Base-by-base conservation (phyloP, 2,888 invertebrate species). In the Drosophila anomalata region DNA sequence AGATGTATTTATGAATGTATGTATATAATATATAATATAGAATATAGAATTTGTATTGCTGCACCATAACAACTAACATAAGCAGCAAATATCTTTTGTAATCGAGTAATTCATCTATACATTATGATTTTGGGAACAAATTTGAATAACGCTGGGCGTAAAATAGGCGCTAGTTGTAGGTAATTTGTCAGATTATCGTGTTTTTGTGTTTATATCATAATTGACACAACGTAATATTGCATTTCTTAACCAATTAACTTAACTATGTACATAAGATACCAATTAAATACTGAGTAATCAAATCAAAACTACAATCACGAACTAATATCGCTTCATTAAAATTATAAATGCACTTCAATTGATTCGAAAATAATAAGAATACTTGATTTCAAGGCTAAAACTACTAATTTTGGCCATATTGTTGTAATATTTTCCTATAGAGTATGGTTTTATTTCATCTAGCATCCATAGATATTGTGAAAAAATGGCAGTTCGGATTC, bases 71-170 rank as follows among this genome's bases (percentile, higher is more conserved):
- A 84, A 85, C 79, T 78, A 85, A 82, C 79, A 81, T 85, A 81
- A 81, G 81, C 79, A 85, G 80, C 77, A 77, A 80, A 79, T 79
- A 81, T 82, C 66, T 55, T 70, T 76, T 54, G 66, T 73, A 54
- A 77, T 79, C 74, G 58, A 65, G 55, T 55, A 70, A 70, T 77
- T 79, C 62, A 67, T 78, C 81, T 79, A 66, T 79, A 70, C 73
- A 54, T 55, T 55, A 31, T 54, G 31, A 76, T 77, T 79, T 76
- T 77, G 81, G 78, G 77, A 85, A 82, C 73, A 79, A 66, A 82
- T 82, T 73, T 85, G 80, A 82, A 82, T 83, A 76, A 85, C 81
- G 86, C 86, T 82, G 81, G 79, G 81, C 81, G 86, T 82, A 82
- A 76, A 75, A 60, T 76, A 79, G 86, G 83, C 86, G 76, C 67